Base-by-base conservation (phyloP, 2,797 vertebrate genomes). In the Ciconia nigra region DNA sequence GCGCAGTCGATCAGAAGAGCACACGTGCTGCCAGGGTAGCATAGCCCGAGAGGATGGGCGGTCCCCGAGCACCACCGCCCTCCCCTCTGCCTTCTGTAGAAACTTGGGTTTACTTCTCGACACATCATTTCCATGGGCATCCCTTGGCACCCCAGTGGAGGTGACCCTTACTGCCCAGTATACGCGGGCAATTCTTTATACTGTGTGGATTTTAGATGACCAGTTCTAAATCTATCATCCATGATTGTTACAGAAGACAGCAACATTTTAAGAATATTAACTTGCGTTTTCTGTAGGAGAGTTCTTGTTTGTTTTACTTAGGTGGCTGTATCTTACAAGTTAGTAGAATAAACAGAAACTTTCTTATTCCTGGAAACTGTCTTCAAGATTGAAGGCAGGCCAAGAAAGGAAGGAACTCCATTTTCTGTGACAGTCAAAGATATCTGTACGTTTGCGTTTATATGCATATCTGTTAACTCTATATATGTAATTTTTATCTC, bases 21-120 rank as follows among this genome's bases (percentile, higher is more conserved):
- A 9, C 70, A 26, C 0, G 2, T 7, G 13, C 21, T 49, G 10
- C 7, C 11, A 22, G 29, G 3, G 25, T 9, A 55, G 33, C 1
- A 1, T 1, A 47, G 59, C 10, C 35, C 2, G 2, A 71, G 29
- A 22, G 42, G 19, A 39, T 0, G 0, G 15, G 44, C 1, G 7
- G 37, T 31, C n/a, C 21, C 39, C 16, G 21, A 62, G 39, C 28
- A 71, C 7, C 33, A 4, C 65, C 35, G 55, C 25, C n/a, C 26
- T 57, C 22, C 8, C 24, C 14, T 73, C 55, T 11, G 73, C 15
- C 55, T 37, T 44, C 44, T 25, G 24, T 18, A 41, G 61, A 63
- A 63, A 42, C 10, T 42, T 11, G 6, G 10, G 6, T 6, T 73
- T 51, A 1, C 13, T 76, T 69, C 80, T 41, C 16, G 13, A 16